Conservation (phyloP, 2,113 vertebrate genomes). For the Oreochromis aureus region DNA sequence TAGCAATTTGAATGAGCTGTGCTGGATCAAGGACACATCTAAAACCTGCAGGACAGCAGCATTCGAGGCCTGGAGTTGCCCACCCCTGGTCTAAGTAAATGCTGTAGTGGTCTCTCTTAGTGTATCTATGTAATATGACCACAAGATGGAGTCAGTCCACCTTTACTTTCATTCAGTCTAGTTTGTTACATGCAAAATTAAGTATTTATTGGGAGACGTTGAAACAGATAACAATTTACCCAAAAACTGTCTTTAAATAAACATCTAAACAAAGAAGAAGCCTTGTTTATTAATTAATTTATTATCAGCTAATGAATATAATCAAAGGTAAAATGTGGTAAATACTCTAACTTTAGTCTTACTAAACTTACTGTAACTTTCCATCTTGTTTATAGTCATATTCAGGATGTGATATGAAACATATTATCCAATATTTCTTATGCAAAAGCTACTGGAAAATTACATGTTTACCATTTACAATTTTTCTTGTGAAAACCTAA, state of each 20-base stretch:
- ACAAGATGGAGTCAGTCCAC: neutral
- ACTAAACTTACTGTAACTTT: neutral
- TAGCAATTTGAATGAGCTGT: neutral
- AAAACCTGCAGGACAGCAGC: rapidly evolving
- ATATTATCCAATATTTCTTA: neutral
- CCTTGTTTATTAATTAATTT: neutral
- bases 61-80: neutral
- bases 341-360: neutral
- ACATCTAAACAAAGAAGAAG: neutral
- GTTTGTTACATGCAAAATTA: neutral
- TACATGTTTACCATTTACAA: neutral
- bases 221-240: neutral
- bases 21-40: neutral
- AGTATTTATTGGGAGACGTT: rapidly evolving
- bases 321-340: neutral
- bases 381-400: neutral
- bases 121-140: neutral
- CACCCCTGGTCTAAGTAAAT: neutral
- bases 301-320: neutral
- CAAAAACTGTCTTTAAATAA: neutral
- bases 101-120: neutral
- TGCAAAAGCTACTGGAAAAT: neutral
- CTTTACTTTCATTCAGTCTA: neutral
- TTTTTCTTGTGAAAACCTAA: neutral
- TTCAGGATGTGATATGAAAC: neutral